Evolutionary conservation across 2,113 vertebrate genomes (phyloP).

Genomic region (Cebus imitator): DNA sequence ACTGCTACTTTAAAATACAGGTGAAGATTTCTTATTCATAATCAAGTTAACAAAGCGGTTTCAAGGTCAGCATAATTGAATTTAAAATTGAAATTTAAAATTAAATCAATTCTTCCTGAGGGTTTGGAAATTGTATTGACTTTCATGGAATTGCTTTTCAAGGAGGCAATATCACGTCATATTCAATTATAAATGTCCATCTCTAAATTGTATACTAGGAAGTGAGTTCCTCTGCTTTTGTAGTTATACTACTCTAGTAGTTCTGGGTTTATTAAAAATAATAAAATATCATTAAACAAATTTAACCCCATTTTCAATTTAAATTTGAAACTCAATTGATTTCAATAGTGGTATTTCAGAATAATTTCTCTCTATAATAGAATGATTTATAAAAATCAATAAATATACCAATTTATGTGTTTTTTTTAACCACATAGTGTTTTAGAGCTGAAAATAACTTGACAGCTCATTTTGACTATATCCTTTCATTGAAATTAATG

Average conservation of each 20-base stretch:
- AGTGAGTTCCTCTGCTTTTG: background rate
- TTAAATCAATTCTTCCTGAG: slow-evolving; percentile 20
- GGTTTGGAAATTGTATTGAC: slow-evolving; percentile 64
- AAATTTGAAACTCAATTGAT: background rate
- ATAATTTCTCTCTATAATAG: background rate
- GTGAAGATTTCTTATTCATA: slow-evolving; percentile 19
- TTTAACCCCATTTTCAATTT: background rate
- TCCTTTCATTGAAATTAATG: background rate
- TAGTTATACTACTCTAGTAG: background rate
- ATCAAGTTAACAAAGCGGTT: slow-evolving; percentile 16
- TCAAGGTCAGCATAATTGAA: slow-evolving; percentile 31
- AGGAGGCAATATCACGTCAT: slow-evolving; percentile 43
- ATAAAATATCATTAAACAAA: background rate
- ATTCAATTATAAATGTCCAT: slow-evolving; percentile 53
- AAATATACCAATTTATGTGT: background rate
- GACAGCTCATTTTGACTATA: background rate
- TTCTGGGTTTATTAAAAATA: slow-evolving; percentile 21
- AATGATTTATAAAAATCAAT: background rate
- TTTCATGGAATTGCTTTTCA: slow-evolving; percentile 70
- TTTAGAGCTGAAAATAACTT: background rate
- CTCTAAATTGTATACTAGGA: background rate
- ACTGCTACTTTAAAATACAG: background rate
- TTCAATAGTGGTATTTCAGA: background rate
- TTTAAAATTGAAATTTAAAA: slow-evolving; percentile 50
- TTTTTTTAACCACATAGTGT: background rate